phyloP scores from a whole-genome alignment of 2,113 vertebrate species.

The Carettochelys insculpta region DNA sequence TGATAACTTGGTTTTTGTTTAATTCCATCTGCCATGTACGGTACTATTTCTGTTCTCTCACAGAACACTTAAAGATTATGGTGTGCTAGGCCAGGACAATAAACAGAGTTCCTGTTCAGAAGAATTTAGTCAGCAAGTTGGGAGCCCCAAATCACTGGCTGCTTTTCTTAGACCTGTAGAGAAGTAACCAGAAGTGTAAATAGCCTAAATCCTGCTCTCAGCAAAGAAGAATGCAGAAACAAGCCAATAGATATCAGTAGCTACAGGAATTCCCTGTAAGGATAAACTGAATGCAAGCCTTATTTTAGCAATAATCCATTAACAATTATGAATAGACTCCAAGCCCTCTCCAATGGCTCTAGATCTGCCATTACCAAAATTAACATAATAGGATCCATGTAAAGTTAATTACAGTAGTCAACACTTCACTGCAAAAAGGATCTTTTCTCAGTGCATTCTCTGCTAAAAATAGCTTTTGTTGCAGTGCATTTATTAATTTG shows the following conservation, averaged over 20 bases:
- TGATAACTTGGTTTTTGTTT: constrained; percentile 32
- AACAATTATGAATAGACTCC: constrained; percentile 12
- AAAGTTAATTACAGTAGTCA: constrained; percentile 61
- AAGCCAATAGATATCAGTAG: neutral
- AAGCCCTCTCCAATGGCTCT: constrained; percentile 33
- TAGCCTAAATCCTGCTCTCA: constrained; percentile 23
- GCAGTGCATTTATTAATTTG: neutral
- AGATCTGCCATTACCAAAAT: constrained; percentile 35
- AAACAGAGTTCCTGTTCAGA: neutral
- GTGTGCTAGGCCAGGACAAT: neutral
- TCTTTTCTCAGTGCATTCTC: neutral
- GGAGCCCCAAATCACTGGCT: neutral
- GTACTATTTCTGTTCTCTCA: constrained; percentile 42
- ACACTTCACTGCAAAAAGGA: constrained; percentile 17
- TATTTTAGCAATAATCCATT: constrained; percentile 28
- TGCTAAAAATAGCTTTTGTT: constrained; percentile 25
- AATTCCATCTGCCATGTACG: neutral
- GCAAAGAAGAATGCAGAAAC: constrained; percentile 6
- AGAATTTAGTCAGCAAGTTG: constrained; percentile 24
- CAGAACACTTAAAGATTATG: neutral
- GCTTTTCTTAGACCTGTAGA: constrained; percentile 38
- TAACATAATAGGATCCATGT: constrained; percentile 34
- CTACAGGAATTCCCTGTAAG: constrained; percentile 1
- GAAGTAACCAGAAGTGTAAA: constrained; percentile 22
- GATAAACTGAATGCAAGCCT: neutral